Conservation (phyloP, 2,888 invertebrate species). For the Scaptomyza polygonia region DNA sequence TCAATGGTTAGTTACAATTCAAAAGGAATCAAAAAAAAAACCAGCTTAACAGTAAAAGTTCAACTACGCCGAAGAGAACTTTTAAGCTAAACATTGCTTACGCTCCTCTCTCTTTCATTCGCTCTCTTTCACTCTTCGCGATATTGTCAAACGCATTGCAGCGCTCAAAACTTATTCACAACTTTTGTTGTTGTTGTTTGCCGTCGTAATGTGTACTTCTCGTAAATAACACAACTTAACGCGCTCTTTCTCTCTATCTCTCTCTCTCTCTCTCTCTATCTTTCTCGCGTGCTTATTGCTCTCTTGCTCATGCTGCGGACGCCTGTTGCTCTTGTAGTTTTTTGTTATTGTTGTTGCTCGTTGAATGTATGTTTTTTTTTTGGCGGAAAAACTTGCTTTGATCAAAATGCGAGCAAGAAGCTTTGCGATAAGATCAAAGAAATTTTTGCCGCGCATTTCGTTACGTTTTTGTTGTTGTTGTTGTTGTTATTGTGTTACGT, state of each 20-base stretch:
- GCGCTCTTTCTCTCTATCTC: constrained; percentile 3
- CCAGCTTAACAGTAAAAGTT: background rate
- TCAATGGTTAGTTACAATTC: constrained; percentile 6
- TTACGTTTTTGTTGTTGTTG: constrained; percentile 62
- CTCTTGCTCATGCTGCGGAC: constrained; percentile 21
- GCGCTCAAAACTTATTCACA: constrained; percentile 50
- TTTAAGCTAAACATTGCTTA: constrained; percentile 7
- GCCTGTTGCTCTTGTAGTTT: constrained; percentile 60
- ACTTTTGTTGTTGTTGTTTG: constrained; percentile 47
- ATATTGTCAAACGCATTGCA: background rate
- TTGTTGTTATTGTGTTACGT: constrained; percentile 44
- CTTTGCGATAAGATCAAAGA: constrained; percentile 85
- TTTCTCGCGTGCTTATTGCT: background rate
- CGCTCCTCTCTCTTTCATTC: background rate
- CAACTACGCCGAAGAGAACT: constrained; percentile 6
- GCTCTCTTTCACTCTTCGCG: background rate
- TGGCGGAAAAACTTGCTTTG: constrained; percentile 85
- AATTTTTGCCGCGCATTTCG: constrained; percentile 83
- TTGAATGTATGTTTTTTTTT: constrained; percentile 63
- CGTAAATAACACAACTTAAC: constrained; percentile 23
- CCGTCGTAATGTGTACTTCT: constrained; percentile 31
- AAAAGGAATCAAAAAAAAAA: background rate
- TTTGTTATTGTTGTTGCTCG: constrained; percentile 43
- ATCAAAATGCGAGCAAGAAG: constrained; percentile 85
- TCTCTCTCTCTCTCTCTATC: background rate